These are phyloP conservation scores for Agonopterix heracliana DNA, from an alignment of 2,888 invertebrate species.

Conservation along the genomic window DNA sequence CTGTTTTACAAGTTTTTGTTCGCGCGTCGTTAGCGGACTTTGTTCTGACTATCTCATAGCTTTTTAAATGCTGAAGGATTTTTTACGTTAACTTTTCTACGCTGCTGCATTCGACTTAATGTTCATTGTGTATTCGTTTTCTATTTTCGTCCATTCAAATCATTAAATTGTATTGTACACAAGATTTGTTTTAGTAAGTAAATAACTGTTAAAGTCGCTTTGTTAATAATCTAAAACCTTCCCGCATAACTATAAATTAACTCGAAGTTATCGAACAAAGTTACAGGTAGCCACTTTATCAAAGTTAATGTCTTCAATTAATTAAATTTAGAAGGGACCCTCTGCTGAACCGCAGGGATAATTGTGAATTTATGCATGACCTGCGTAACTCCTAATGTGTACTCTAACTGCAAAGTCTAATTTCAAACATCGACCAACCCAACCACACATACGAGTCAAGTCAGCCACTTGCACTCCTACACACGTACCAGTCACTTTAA, in stretches of 20 bases:
- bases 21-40: conserved; percentile 24
- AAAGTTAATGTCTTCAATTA: conserved; percentile 10
- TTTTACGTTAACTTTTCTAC: background rate
- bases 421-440: background rate
- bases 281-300: conserved; percentile 10
- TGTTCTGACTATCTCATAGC: conserved; percentile 10
- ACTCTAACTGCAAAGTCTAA: background rate
- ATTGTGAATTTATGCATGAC: conserved; percentile 5
- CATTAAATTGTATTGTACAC: no score
- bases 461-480: no score
- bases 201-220: no score
- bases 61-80: conserved; percentile 5
- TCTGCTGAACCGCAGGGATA: background rate
- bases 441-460: background rate
- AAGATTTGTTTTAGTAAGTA: no score
- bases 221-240: no score
- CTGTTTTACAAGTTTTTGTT: conserved; percentile 21
- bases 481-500: background rate
- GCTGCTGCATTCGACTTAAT: background rate
- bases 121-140: no score
- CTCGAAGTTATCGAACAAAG: background rate
- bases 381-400: background rate
- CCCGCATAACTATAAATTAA: no score
- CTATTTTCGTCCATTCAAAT: no score
- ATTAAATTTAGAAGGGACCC: conserved; percentile 5